Base-by-base conservation (phyloP, 2,888 invertebrate genomes). In the Ophioninae sp. region DNA sequence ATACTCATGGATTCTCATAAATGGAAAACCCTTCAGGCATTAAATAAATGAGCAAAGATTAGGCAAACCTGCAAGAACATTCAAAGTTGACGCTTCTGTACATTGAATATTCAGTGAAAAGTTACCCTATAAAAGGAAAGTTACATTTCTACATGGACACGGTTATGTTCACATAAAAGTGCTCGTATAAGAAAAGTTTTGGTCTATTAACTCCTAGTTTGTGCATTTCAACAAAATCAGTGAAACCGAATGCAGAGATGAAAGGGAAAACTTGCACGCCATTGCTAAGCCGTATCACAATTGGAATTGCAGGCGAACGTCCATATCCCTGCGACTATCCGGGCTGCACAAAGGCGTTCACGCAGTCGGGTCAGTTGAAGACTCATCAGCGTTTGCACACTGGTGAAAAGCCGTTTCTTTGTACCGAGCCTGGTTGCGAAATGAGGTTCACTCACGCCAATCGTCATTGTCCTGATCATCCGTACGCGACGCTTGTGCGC, bases 361-460 rank as follows among this genome's bases (percentile, higher is more conserved):
- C 96, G 13, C 96, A 96, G 90, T 96, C 96, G 82, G 96, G 96
- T 0, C 96, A 96, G 88, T 91, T 96, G 57, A 96, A 96, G 91
- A 96, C 96, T 0, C 96, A 96, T 90, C 96, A 96, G 89, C 93
- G 96, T 85, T 93, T 96, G 2, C 96, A 96, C 89, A 96, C 96
- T 0, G 96, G 96, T 39, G 96, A 96, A 89, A 96, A 96, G 88
- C 96, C 96, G 2, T 96, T 96, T 90, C 92, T 95, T 39, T 96
- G 96, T 92, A 94, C 95, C 3, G 94, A 93, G 83, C 91, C 93
- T 72, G 95, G 94, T 72, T 96, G 96, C 91, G 93, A 93, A 56
- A 95, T 95, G 91, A 93, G 96, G 83, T 96, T 96, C 90, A 96
- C 96, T 1, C 96, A 96, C 92, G 96, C 96, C 0, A 96, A 96